phyloP scores from a whole-genome alignment of 53 echinoderm and acorn worm species.

The Pentamera pediparva region DNA sequence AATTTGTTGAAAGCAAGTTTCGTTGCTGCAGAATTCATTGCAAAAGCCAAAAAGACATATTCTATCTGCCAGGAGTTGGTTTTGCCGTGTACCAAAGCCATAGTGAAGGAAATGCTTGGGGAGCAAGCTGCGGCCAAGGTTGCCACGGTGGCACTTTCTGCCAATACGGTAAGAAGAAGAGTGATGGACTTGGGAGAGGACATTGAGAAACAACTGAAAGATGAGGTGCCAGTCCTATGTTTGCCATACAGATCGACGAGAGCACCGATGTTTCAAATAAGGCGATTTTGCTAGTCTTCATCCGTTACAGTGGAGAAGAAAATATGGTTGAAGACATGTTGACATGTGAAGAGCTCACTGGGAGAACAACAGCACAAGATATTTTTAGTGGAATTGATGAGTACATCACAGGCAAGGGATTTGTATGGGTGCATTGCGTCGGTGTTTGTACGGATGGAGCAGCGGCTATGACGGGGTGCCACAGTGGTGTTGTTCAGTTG shows the following conservation, averaged over 20 bases:
- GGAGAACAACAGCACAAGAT: conserved; percentile 1
- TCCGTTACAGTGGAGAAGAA: conserved; percentile 10
- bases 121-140: neutral
- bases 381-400: conserved; percentile 8
- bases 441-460: conserved; percentile 28
- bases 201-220: conserved; percentile 13
- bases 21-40: conserved; percentile 17
- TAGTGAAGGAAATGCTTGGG: neutral
- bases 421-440: conserved; percentile 5
- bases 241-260: conserved; percentile 17
- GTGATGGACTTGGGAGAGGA: conserved; percentile 16
- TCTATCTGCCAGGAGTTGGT: neutral
- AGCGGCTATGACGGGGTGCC: conserved; percentile 13
- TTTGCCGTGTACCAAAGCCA: conserved; percentile 12
- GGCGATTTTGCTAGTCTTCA: conserved; percentile 10
- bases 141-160: neutral
- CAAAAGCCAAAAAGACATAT: conserved; percentile 14
- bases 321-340: conserved; percentile 14
- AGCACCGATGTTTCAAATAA: conserved; percentile 14
- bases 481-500: conserved; percentile 12
- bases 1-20: conserved; percentile 8
- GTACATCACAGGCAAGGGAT: conserved; percentile 2
- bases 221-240: neutral
- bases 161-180: neutral
- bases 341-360: conserved; percentile 16